phyloP scores from a whole-genome alignment of 1,140 invertebrate genomes.

The Meloidogyne exigua region DNA sequence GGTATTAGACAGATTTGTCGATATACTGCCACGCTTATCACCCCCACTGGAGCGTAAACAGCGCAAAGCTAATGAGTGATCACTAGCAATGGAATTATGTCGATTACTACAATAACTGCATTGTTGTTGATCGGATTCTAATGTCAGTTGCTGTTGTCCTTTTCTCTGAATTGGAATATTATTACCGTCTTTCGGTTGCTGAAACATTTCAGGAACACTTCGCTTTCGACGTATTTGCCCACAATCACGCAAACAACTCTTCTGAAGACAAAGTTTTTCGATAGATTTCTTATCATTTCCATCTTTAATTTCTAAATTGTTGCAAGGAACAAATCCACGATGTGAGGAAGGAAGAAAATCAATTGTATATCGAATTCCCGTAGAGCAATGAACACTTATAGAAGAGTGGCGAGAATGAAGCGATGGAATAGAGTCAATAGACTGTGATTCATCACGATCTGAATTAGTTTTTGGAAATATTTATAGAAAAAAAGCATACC shows the following conservation, averaged over 20 bases:
- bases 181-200: not conserved
- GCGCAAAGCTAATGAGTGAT: not conserved
- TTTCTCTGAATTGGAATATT: not conserved
- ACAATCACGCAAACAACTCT: not conserved
- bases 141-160: not conserved
- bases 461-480: not conserved
- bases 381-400: slow-evolving; percentile 35
- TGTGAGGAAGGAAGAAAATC: slow-evolving; percentile 5
- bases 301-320: not conserved
- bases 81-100: not conserved
- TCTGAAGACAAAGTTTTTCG: not conserved
- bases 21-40: not conserved
- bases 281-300: not conserved
- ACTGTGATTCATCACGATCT: slow-evolving; percentile 34
- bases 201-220: slow-evolving; percentile 28
- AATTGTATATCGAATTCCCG: slow-evolving; percentile 28
- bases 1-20: slow-evolving; percentile 2
- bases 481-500: slow-evolving; percentile 12
- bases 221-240: not conserved
- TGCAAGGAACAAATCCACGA: not conserved
- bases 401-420: slow-evolving; percentile 44
- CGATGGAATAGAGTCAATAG: slow-evolving; percentile 26
- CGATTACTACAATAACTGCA: slow-evolving; percentile 8
- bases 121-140: slow-evolving; percentile 10
- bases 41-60: not conserved